These are phyloP conservation scores for Cryptus viduatorius DNA, from an alignment of 2,888 invertebrate species.

Conservation along the genomic window DNA sequence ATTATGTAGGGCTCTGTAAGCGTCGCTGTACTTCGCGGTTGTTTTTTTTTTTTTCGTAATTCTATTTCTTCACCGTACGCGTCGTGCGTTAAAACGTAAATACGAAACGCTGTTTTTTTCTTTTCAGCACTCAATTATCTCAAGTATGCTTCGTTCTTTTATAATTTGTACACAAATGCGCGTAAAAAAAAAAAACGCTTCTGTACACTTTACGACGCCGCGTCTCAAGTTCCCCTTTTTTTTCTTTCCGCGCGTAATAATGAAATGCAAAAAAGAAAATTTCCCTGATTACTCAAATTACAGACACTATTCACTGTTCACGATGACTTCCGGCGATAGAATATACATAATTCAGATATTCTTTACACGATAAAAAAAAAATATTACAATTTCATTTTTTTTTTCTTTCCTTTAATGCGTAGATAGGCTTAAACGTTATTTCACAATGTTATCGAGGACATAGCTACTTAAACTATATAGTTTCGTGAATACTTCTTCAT, in stretches of 20 bases:
- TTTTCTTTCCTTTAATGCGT: conserved; percentile 38
- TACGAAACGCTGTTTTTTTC: conserved; percentile 30
- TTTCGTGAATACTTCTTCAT: conserved; percentile 61
- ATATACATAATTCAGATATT: conserved; percentile 24
- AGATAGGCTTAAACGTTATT: conserved; percentile 57
- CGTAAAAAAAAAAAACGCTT: conserved; percentile 28
- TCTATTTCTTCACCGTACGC: conserved; percentile 26
- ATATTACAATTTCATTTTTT: conserved; percentile 21
- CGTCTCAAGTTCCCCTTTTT: conserved; percentile 27
- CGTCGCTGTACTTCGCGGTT: conserved; percentile 20
- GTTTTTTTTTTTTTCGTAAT: background rate
- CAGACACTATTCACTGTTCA: conserved; percentile 35
- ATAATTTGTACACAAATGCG: conserved; percentile 51
- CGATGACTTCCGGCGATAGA: conserved; percentile 29
- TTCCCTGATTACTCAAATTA: conserved; percentile 50
- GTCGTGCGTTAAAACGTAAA: conserved; percentile 17
- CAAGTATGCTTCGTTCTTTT: conserved; percentile 23
- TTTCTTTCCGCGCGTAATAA: conserved; percentile 19
- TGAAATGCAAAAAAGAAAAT: conserved; percentile 49
- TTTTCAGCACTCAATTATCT: conserved; percentile 39
- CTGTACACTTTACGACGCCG: conserved; percentile 58
- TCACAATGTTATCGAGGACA: conserved; percentile 62
- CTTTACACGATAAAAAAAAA: conserved; percentile 19
- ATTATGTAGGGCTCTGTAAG: conserved; percentile 27
- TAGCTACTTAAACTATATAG: conserved; percentile 61